Conservation (phyloP, 2,797 vertebrate species). For the Rhinichthys osculus region DNA sequence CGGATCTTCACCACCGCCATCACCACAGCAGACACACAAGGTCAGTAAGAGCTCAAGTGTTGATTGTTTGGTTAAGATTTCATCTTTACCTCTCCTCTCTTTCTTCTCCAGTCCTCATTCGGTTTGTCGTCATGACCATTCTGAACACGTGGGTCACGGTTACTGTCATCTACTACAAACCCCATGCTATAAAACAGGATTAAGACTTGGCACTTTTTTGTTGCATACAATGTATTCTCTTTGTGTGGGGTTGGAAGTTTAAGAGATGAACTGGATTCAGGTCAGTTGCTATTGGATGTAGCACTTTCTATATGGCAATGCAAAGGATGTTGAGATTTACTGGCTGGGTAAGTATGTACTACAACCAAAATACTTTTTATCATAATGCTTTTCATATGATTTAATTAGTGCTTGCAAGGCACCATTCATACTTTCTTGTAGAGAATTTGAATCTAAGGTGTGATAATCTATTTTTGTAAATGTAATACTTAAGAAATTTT, state of each 20-base stretch:
- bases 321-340: background rate
- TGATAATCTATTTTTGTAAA: background rate
- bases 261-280: background rate
- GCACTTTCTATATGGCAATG: background rate
- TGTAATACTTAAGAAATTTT: background rate
- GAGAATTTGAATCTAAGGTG: background rate
- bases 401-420: background rate
- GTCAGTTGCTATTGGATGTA: constrained; percentile 1
- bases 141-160: constrained; percentile 91
- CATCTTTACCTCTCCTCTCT: constrained; percentile 10
- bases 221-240: background rate
- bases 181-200: constrained; percentile 78
- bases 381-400: background rate
- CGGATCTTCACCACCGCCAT: constrained; percentile 90
- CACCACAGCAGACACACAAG: constrained; percentile 88
- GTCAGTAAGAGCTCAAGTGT: constrained; percentile 74
- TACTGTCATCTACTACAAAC: constrained; percentile 85
- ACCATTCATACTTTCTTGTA: background rate
- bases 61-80: background rate
- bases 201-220: constrained; percentile 62
- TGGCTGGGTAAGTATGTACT: background rate
- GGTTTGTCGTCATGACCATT: constrained; percentile 84
- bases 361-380: background rate
- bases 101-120: constrained; percentile 83
- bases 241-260: background rate